phyloP scores from a whole-genome alignment of 1,140 invertebrate genomes.

The Acromyrmex heyeri region DNA sequence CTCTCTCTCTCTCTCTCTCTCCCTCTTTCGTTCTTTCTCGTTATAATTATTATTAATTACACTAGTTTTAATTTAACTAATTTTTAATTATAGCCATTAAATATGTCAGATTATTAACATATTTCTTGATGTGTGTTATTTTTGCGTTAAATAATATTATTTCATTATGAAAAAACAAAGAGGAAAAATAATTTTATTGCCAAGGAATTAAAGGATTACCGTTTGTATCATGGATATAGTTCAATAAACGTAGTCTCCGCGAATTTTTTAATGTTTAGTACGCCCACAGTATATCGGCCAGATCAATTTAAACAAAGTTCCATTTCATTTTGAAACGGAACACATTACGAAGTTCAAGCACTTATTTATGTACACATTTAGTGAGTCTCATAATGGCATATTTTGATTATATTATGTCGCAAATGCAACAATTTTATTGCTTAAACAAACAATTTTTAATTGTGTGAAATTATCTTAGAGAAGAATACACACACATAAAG shows the following conservation, averaged over 20 bases:
- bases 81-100: neutral
- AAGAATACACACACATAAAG: neutral
- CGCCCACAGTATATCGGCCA: neutral
- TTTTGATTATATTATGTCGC: neutral
- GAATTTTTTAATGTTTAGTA: constrained; percentile 21
- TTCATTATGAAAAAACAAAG: neutral
- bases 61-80: neutral
- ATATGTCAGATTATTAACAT: neutral
- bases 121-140: neutral
- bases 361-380: constrained; percentile 5
- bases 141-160: neutral
- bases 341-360: constrained; percentile 17
- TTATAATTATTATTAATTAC: constrained; percentile 13
- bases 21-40: neutral
- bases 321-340: constrained; percentile 27
- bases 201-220: neutral
- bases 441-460: constrained; percentile 25
- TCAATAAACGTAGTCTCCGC: neutral
- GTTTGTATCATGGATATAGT: neutral
- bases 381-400: neutral
- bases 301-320: constrained; percentile 41
- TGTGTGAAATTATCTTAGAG: neutral
- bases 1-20: neutral
- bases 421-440: constrained; percentile 1
- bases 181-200: neutral